A percentile compares a stretch with the other conserved stretches of the same genome.
Conservation (phyloP, 2,797 vertebrate genomes). For the Onychomys arenicola region DNA sequence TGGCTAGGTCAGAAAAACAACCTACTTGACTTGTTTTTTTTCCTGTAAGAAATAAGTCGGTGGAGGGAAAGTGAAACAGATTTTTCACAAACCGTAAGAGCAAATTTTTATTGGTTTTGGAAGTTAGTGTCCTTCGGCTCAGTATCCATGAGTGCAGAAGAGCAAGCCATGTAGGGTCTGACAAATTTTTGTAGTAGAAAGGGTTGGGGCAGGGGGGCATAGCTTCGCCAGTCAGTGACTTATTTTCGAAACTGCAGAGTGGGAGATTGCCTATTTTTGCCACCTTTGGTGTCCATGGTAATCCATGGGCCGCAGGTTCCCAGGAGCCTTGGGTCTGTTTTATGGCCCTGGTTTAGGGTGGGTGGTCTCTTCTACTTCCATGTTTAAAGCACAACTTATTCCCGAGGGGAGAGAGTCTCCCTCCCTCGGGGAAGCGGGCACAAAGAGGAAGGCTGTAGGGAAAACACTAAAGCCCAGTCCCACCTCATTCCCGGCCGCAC, state of each 20-base stretch:
- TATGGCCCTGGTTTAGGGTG: neutral
- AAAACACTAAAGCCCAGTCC: accelerated
- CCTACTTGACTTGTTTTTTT: neutral
- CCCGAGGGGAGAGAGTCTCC: accelerated
- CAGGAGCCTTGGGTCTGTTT: neutral
- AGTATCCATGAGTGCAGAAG: neutral
- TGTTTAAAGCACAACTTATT: neutral
- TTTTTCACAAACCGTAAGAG: neutral
- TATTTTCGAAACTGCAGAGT: neutral
- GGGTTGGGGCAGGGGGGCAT: too few species aligned
- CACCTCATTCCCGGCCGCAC: accelerated
- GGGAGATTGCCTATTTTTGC: too few species aligned
- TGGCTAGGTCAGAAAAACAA: neutral
- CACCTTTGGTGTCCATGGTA: neutral
- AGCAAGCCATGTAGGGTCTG: neutral
- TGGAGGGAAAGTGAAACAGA: neutral
- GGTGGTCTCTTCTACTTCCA: neutral
- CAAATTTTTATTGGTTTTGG: neutral
- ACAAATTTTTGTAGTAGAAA: neutral
- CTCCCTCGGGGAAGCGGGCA: neutral
- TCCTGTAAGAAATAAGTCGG: neutral
- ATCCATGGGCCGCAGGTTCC: neutral
- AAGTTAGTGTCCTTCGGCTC: neutral
- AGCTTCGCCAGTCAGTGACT: neutral
- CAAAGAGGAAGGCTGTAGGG: neutral